phyloP scores from a whole-genome alignment of 2,797 vertebrate species.

The Rhabdomys pumilio region DNA sequence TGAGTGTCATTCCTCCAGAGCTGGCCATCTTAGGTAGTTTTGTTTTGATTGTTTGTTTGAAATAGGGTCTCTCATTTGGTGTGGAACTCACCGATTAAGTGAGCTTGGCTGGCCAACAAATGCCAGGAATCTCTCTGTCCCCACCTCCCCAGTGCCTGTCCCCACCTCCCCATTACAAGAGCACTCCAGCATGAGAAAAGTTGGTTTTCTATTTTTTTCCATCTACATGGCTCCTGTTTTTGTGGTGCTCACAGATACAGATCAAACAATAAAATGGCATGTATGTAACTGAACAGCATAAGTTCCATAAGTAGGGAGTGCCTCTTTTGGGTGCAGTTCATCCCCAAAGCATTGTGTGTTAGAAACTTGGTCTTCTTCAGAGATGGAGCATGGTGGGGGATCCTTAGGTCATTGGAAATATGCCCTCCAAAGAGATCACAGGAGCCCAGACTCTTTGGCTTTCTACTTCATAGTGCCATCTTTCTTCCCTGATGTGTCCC shows the following conservation, averaged over 20 bases:
- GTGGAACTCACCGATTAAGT: not conserved
- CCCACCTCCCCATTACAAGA: not conserved
- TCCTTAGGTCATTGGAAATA: not conserved
- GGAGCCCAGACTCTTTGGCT: not conserved
- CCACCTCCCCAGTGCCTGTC: not conserved
- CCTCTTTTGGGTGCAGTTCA: not conserved
- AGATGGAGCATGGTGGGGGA: not conserved
- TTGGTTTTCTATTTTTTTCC: not conserved
- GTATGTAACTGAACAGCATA: not conserved
- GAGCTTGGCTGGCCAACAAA: not conserved
- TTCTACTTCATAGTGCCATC: not conserved
- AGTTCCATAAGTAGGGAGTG: not conserved
- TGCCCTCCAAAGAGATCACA: not conserved
- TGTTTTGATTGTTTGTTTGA: not conserved
- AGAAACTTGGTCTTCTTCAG: not conserved
- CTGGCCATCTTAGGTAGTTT: not conserved
- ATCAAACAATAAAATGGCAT: not conserved
- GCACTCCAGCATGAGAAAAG: not conserved
- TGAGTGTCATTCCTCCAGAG: not conserved
- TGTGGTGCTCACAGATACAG: not conserved
- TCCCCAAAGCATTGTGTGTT: not conserved
- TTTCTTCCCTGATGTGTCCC: not conserved
- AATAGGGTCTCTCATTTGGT: not conserved
- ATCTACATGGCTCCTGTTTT: not conserved
- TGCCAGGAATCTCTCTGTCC: not conserved